Percentiles rank a stretch among this genome's conserved stretches.
Evolutionary conservation across 2,113 vertebrate genomes (phyloP).

Genomic region (Andinoacara biseriatus): DNA sequence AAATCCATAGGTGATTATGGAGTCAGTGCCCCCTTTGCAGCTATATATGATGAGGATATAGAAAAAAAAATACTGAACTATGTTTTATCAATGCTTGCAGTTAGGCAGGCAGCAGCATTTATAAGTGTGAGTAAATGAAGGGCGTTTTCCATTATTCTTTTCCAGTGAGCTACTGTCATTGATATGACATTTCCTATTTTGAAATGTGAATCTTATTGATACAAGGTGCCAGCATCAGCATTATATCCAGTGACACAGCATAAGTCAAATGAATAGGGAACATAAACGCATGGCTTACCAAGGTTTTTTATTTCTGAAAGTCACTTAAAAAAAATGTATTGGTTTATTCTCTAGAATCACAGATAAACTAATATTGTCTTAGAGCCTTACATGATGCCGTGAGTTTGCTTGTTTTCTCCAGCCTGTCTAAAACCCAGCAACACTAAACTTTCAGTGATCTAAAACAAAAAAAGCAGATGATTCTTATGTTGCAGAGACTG

Average conservation of each 20-base stretch:
- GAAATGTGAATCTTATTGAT: not conserved
- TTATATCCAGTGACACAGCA: not conserved
- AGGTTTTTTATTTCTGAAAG: constrained; percentile 5
- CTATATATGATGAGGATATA: not conserved
- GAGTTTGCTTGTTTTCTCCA: not conserved
- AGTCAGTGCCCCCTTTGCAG: too few relatives aligned
- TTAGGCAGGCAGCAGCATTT: not conserved
- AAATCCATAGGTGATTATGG: not conserved
- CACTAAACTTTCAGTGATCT: not conserved
- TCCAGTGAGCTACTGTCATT: not conserved
- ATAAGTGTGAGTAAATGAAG: not conserved
- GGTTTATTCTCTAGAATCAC: not conserved
- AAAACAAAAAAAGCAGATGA: not conserved
- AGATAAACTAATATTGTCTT: not conserved
- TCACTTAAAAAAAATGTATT: not conserved
- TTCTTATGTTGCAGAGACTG: not conserved
- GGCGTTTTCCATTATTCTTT: not conserved
- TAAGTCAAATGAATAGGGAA: not conserved
- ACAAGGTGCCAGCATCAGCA: not conserved
- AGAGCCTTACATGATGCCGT: not conserved
- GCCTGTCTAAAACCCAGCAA: too few relatives aligned
- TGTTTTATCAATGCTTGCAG: not conserved
- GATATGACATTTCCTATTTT: not conserved
- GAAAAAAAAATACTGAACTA: not conserved
- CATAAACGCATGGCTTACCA: not conserved